Conservation (phyloP, 2,113 vertebrate species). For the Microcebus griseorufus region DNA sequence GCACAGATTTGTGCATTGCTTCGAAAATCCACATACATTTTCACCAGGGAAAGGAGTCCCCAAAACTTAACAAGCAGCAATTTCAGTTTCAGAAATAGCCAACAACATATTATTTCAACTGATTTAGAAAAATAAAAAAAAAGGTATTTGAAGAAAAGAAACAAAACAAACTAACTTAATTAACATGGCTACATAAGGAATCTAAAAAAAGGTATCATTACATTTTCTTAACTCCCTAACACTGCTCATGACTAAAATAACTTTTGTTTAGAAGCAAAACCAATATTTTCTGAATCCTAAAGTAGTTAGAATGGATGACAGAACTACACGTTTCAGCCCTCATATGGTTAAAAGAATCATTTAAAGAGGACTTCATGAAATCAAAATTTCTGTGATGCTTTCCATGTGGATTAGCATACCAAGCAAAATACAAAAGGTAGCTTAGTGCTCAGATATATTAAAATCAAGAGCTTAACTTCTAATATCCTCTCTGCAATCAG, state of each 20-base stretch:
- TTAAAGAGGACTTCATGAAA: slow-evolving; percentile 50
- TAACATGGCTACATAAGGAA: slow-evolving; percentile 70
- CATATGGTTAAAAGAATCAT: slow-evolving; percentile 71
- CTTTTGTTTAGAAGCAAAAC: slow-evolving; percentile 28
- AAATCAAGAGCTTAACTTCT: slow-evolving; percentile 74
- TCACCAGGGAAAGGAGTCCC: neutral
- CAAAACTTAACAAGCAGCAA: neutral
- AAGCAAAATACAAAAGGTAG: slow-evolving; percentile 60
- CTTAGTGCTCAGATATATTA: slow-evolving; percentile 70
- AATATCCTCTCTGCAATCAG: slow-evolving; percentile 72
- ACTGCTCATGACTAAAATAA: slow-evolving; percentile 46
- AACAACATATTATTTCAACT: neutral
- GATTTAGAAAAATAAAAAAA: neutral
- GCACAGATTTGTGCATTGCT: neutral
- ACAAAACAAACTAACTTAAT: slow-evolving; percentile 73
- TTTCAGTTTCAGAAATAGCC: neutral
- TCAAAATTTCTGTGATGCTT: slow-evolving; percentile 52
- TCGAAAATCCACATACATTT: neutral
- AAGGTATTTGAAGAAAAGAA: slow-evolving; percentile 63
- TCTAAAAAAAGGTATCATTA: neutral
- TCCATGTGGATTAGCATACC: slow-evolving; percentile 45
- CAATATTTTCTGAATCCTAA: neutral
- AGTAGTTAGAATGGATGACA: neutral
- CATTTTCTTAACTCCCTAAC: slow-evolving; percentile 54
- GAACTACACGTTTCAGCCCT: neutral